phyloP scores from a whole-genome alignment of 1,140 invertebrate genomes.

The Myzus persicae region DNA sequence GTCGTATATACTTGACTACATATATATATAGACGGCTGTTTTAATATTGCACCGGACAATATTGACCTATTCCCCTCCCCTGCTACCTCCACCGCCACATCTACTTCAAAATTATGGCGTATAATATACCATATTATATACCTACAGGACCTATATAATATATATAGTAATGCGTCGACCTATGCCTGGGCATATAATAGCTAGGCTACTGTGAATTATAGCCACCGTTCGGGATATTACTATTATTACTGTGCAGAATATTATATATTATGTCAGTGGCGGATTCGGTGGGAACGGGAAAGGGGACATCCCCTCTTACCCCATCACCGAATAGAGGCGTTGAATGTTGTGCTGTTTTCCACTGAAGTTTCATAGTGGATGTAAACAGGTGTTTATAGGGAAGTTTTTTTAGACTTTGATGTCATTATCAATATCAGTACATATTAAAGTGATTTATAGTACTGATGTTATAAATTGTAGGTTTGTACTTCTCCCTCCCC shows the following conservation, averaged over 20 bases:
- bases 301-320: too few relatives aligned
- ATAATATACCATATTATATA: not conserved
- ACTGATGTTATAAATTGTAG: too few relatives aligned
- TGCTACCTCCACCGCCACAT: not conserved
- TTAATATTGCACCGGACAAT: slow-evolving; percentile 44
- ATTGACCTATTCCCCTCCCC: not conserved
- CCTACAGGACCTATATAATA: not conserved
- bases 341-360: too few relatives aligned
- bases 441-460: too few relatives aligned
- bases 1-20: not conserved
- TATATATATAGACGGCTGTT: not conserved
- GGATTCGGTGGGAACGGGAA: too few relatives aligned
- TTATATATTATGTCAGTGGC: too few relatives aligned
- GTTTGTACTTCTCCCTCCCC: too few relatives aligned
- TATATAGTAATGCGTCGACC: not conserved
- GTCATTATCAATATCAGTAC: too few relatives aligned
- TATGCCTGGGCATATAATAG: not conserved
- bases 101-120: not conserved
- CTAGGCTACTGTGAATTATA: not conserved
- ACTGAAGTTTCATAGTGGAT: too few relatives aligned
- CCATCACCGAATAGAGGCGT: too few relatives aligned
- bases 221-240: not conserved
- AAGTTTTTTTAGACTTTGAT: too few relatives aligned
- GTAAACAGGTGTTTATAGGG: too few relatives aligned
- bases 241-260: not conserved